phyloP scores from a whole-genome alignment of 2,797 vertebrate species.

The Chelonia mydas region DNA sequence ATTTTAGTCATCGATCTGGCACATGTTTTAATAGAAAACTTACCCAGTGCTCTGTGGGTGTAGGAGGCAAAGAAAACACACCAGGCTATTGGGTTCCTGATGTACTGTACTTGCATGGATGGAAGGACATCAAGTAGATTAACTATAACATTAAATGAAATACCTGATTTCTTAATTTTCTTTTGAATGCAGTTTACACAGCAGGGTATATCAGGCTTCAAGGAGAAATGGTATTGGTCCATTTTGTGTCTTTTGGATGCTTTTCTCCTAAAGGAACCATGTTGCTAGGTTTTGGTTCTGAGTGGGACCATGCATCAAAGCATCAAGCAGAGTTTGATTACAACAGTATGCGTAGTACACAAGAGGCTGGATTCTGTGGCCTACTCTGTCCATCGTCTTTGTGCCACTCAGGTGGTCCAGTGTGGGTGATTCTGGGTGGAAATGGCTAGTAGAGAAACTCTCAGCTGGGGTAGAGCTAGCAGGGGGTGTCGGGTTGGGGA shows the following conservation, averaged over 20 bases:
- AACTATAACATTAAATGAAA: not conserved
- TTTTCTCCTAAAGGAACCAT: not conserved
- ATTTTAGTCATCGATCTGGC: not conserved
- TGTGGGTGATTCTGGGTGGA: not conserved
- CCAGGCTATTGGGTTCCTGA: not conserved
- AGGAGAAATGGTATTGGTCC: not conserved
- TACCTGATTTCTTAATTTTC: not conserved
- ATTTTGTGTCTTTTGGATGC: not conserved
- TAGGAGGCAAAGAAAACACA: not conserved
- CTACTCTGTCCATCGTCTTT: not conserved
- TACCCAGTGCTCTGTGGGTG: fast-evolving
- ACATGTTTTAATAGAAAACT: not conserved
- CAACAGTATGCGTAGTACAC: not conserved
- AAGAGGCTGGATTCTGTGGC: not conserved
- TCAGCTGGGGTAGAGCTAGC: not conserved
- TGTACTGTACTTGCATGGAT: not conserved
- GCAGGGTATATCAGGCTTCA: not conserved
- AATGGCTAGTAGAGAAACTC: not conserved
- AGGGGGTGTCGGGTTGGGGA: not conserved
- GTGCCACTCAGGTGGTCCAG: not conserved
- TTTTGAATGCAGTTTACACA: not conserved
- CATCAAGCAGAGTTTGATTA: not conserved
- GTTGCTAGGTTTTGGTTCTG: not conserved
- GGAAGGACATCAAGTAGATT: not conserved
- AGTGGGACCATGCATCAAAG: not conserved